Conservation (phyloP, 53 echinoderm and acorn worm species). For the Paracentrotus lividus region DNA sequence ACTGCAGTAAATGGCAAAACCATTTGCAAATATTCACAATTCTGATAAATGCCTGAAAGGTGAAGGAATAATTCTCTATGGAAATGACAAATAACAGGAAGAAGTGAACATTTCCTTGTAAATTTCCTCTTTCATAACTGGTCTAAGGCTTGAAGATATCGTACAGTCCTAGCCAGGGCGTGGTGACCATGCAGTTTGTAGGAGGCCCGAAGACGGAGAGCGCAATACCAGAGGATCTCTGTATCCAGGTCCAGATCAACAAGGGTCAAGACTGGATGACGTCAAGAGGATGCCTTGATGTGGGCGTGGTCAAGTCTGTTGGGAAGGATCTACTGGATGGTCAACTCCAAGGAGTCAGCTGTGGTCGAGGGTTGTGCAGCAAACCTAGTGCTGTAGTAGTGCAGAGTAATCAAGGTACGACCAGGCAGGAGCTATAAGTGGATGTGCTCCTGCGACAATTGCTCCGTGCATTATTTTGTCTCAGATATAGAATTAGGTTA, state of each 20-base stretch:
- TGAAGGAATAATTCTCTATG: no score
- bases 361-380: constrained; percentile 11
- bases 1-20: no score
- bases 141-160: neutral
- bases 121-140: no score
- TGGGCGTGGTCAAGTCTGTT: neutral
- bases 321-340: neutral
- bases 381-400: neutral
- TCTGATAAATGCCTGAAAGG: no score
- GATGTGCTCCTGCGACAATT: no score
- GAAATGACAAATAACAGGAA: no score
- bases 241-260: constrained; percentile 8
- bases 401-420: neutral
- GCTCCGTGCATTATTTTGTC: no score
- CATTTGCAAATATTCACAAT: no score
- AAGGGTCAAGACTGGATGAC: neutral
- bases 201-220: neutral
- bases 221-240: neutral
- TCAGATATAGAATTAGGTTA: no score
- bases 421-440: no score
- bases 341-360: neutral
- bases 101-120: no score
- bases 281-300: neutral
- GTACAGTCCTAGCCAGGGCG: constrained; percentile 27
- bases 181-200: neutral